Conservation (phyloP, 2,113 vertebrate genomes). For the Struthio camelus region DNA sequence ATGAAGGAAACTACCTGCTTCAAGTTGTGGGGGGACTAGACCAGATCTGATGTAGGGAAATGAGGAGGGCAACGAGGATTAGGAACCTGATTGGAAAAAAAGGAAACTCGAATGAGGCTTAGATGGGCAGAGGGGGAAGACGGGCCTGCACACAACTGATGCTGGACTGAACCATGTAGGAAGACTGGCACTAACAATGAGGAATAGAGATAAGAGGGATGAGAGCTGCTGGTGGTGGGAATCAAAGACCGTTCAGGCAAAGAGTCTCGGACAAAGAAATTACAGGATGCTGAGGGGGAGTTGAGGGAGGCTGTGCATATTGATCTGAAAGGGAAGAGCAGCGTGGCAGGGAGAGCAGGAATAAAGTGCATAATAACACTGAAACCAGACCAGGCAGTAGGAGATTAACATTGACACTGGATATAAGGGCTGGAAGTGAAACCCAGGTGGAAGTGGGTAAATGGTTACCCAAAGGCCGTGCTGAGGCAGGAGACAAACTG, state of each 20-base stretch:
- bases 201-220: not conserved
- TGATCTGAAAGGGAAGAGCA: not conserved
- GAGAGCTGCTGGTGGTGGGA: not conserved
- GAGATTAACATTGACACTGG: not conserved
- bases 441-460: not conserved
- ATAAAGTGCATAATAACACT: not conserved
- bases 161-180: not conserved
- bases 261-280: not conserved
- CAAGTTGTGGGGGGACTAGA: not conserved
- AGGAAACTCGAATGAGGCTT: not conserved
- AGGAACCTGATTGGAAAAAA: not conserved
- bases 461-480: not conserved
- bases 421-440: not conserved
- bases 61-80: not conserved
- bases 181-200: not conserved
- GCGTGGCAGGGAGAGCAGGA: not conserved
- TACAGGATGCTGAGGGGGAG: not conserved
- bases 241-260: not conserved
- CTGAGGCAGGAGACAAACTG: not conserved
- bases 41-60: not conserved
- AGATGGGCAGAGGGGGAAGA: not conserved
- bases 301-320: not conserved
- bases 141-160: not conserved
- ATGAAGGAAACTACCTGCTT: not conserved
- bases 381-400: not conserved